Evolutionary conservation across 2,888 invertebrate genomes (phyloP).

Genomic region (Watsonalla binaria): DNA sequence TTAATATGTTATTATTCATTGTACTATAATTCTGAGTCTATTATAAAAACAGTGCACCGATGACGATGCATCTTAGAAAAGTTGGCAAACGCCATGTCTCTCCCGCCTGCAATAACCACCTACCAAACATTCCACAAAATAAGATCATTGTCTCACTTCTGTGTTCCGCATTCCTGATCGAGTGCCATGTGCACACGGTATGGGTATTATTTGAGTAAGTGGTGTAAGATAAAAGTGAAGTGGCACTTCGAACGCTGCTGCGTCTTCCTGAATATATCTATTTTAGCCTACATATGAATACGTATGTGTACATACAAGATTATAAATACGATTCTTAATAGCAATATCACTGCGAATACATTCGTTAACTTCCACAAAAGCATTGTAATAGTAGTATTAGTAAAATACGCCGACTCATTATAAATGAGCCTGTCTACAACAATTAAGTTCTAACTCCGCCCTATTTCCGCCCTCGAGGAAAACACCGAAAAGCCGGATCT

Average conservation of each 20-base stretch:
- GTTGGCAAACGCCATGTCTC: background rate
- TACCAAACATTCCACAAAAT: background rate
- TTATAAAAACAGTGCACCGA: too few relatives aligned
- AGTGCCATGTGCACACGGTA: background rate
- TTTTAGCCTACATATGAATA: background rate
- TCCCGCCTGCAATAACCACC: background rate
- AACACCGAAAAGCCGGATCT: constrained; percentile 6
- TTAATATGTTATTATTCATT: too few relatives aligned
- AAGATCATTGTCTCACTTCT: background rate
- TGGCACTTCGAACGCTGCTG: too few relatives aligned
- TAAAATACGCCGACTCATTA: constrained; percentile 3
- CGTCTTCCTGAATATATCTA: too few relatives aligned
- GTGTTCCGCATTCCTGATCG: constrained; percentile 1
- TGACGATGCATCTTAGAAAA: too few relatives aligned
- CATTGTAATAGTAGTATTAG: background rate
- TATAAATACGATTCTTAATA: background rate
- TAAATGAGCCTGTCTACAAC: constrained; percentile 5
- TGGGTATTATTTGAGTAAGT: background rate
- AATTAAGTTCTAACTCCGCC: constrained; percentile 3
- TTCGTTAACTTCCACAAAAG: background rate
- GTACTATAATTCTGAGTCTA: too few relatives aligned
- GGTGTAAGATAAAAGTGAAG: background rate
- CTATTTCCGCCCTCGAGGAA: constrained; percentile 6
- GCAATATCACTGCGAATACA: background rate
- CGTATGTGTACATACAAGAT: background rate